A percentile compares a stretch with the other conserved stretches of the same genome.
phyloP scores from a whole-genome alignment of 2,797 vertebrate species.

The Esox lucius region DNA sequence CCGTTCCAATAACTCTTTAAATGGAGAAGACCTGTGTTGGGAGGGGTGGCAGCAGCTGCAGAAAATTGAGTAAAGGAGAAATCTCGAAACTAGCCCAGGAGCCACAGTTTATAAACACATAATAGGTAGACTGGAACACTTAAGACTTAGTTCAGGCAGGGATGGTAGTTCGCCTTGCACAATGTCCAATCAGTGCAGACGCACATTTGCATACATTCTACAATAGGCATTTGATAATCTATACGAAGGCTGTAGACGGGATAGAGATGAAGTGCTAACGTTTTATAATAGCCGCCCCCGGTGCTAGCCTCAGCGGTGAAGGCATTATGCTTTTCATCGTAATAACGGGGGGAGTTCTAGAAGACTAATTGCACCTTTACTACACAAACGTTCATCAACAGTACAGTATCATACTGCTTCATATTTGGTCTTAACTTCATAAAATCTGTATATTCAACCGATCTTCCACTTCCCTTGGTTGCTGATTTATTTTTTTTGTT shows the following conservation, averaged over 20 bases:
- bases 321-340: conserved; percentile 53
- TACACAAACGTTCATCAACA: conserved; percentile 44
- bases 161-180: conserved; percentile 22
- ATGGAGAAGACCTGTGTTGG: conserved; percentile 26
- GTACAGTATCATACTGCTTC: conserved; percentile 32
- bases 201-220: conserved; percentile 12
- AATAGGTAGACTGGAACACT: conserved; percentile 45
- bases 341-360: conserved; percentile 58
- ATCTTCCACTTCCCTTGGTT: conserved; percentile 49
- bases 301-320: conserved; percentile 40
- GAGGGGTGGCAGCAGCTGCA: conserved; percentile 15
- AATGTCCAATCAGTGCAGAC: conserved; percentile 9
- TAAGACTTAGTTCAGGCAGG: conserved; percentile 41
- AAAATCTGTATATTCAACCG: conserved; percentile 47
- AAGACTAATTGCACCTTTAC: conserved; percentile 55
- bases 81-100: conserved; percentile 65
- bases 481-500: conserved; percentile 39
- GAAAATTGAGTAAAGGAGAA: conserved; percentile 34
- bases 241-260: conserved; percentile 15
- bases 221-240: conserved; percentile 14
- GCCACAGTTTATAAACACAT: conserved; percentile 56
- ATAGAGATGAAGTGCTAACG: conserved; percentile 10
- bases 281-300: conserved; percentile 16
- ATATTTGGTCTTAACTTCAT: conserved; percentile 42
- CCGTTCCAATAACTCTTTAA: conserved; percentile 46